These are phyloP conservation scores for Schizopygopsis malacanthus DNA, from an alignment of 2,797 vertebrate species.

Conservation along the genomic window DNA sequence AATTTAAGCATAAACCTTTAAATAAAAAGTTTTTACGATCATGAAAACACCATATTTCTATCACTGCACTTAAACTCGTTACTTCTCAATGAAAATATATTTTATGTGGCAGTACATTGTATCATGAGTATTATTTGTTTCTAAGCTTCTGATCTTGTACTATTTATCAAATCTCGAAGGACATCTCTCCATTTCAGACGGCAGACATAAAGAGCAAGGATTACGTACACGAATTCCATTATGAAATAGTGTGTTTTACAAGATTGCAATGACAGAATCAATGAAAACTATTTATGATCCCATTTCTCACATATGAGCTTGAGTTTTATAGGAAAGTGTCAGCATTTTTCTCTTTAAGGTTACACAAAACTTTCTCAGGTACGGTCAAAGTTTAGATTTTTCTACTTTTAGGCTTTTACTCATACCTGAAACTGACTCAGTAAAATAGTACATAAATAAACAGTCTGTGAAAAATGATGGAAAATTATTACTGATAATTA, in stretches of 20 bases:
- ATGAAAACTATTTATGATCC: slow-evolving; percentile 77
- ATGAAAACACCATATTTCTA: background rate
- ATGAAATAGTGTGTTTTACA: slow-evolving; percentile 73
- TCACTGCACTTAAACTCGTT: background rate
- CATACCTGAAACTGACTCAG: background rate
- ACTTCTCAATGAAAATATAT: background rate
- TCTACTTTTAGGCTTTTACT: background rate
- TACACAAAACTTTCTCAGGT: slow-evolving; percentile 32
- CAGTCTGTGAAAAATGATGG: background rate
- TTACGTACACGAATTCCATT: slow-evolving; percentile 70
- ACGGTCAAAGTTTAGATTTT: slow-evolving; percentile 45
- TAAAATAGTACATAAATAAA: background rate
- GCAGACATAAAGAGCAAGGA: slow-evolving; percentile 27
- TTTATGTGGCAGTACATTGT: background rate
- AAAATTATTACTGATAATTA: slow-evolving; percentile 1
- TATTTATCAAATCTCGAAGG: slow-evolving; percentile 29
- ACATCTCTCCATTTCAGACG: slow-evolving; percentile 41
- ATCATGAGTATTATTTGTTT: slow-evolving; percentile 15
- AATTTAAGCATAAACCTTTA: background rate
- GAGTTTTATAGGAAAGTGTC: slow-evolving; percentile 63
- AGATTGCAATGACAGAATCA: slow-evolving; percentile 76
- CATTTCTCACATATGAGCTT: slow-evolving; percentile 65
- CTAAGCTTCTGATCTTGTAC: slow-evolving; percentile 23
- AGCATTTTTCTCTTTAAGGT: slow-evolving; percentile 54
- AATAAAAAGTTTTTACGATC: background rate